Base-by-base conservation (phyloP, 2,797 vertebrate species). In the Manis crassicaudata region DNA sequence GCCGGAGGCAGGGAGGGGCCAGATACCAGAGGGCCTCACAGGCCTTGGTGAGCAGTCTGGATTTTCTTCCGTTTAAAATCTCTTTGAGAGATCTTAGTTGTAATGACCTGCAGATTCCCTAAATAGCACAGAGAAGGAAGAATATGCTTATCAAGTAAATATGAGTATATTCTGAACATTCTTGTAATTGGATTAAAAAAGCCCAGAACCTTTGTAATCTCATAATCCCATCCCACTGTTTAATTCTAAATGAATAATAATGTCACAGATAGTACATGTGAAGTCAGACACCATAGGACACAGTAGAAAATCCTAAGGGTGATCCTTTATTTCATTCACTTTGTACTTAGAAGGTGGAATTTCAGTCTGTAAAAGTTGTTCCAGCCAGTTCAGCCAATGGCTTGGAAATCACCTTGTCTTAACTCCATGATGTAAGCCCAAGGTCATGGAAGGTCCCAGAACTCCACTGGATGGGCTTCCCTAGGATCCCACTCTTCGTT, bases 291-390 rank as follows among this genome's bases (percentile, higher is more conserved):
- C 35, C 81, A 88, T 68, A 95, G 50, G 84, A 92, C 96, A 83
- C 95, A 72, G 75, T 6, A 58, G 68, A 58, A 92, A 77, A 81
- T 84, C 67, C 46, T 90, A 81, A 63, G 21, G 5, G 79, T 52
- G 32, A 92, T 80, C 73, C 68, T 97, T 98, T 98, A 98, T 97
- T 98, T 86, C 65, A 37, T 56, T 85, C 60, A 23, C 70, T 79
- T 94, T 43, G 40, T 35, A 8, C 27, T 87, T 88, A 85, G 6
- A 80, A 94, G 72, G 90, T 88, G 75, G 32, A 56, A 84, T 90
- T 91, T 75, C 92, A 96, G 54, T 29, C 63, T 90, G 56, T 52
- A 17, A n/a, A 35, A 27, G 46, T 58, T 54, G 9, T 82, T 87
- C 84, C 43, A 62, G 76, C 72, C 56, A 60, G 20, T 89, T 81